Base-by-base conservation (phyloP, 2,888 invertebrate genomes). In the Drosophila diplacantha region DNA sequence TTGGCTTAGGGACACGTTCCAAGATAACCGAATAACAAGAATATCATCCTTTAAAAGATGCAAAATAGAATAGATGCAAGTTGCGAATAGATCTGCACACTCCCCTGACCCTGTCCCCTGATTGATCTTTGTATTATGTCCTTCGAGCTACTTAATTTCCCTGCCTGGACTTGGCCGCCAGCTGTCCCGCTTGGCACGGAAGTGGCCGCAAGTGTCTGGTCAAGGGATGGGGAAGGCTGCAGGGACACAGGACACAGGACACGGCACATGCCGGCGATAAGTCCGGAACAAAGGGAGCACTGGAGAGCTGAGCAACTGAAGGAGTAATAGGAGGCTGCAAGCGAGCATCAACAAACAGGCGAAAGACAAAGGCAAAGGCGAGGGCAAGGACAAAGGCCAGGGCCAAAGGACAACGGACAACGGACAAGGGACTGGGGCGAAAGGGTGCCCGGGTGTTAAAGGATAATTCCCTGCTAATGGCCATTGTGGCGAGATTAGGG, bases 361-460 rank as follows among this genome's bases (percentile, higher is more conserved):
- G 37, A 38, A 16, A n/a, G 47, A 61, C 55, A 55, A 37, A 41
- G 55, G 39, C 20, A 32, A 44, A 37, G 24, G 16, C 44, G 44
- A 31, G 5, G 3, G 46, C 50, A 52, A 64, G 44, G 35, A 29
- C 56, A 56, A 49, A 34, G 46, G 64, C 49, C 12, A 49, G 31
- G 46, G 64, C 49, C 12, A 51, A 35, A 5, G 26, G 64, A 47
- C 6, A 54, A 35, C 20, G 20, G 51, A 47, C 24, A 26, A 26
- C n/a, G 35, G 54, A 31, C 59, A 37, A 24, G 7, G 20, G 38
- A 8, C 16, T 14, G 49, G 54, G 50, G 32, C 35, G 20, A 35
- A 54, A 65, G 61, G 66, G 71, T 50, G 22, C 32, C 32, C 34
- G 34, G 59, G 62, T 72, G 51, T 56, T 72, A 66, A 75, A 50